Conservation (phyloP, 2,888 invertebrate species). For the Octonoba sinensis region DNA sequence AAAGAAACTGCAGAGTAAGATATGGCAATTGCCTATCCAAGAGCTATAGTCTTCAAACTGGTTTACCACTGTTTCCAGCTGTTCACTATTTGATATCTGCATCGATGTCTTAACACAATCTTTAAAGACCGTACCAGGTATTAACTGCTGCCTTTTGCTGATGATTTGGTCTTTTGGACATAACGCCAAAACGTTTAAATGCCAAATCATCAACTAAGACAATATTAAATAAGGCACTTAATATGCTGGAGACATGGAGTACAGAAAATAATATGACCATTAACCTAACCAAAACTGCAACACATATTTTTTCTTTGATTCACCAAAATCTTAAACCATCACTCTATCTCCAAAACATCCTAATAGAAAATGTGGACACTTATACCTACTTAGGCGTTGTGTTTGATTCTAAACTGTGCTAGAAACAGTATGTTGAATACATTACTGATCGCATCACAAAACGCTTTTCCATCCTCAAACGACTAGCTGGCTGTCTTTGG, state of each 20-base stretch:
- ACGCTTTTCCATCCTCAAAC: not conserved
- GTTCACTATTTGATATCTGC: not conserved
- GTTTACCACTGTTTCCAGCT: not conserved
- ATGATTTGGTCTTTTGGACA: not conserved
- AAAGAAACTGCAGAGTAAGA: not conserved
- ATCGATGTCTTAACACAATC: not conserved
- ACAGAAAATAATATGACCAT: no score
- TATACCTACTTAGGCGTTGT: not conserved
- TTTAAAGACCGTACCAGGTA: not conserved
- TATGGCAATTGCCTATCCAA: not conserved
- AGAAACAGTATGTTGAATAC: not conserved
- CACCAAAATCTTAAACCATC: slow-evolving; percentile 1
- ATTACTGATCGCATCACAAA: not conserved
- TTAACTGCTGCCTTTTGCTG: not conserved
- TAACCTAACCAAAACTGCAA: not conserved
- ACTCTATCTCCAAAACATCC: not conserved
- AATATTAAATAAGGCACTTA: not conserved
- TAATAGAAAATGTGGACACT: not conserved
- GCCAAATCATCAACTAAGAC: not conserved
- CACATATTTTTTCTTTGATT: not conserved
- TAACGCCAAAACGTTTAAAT: not conserved
- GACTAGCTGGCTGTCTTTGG: not conserved
- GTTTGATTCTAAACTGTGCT: not conserved
- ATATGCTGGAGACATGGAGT: not conserved
- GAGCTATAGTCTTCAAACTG: slow-evolving; percentile 4